Conservation (phyloP, 2,797 vertebrate genomes). For the Menidia menidia region DNA sequence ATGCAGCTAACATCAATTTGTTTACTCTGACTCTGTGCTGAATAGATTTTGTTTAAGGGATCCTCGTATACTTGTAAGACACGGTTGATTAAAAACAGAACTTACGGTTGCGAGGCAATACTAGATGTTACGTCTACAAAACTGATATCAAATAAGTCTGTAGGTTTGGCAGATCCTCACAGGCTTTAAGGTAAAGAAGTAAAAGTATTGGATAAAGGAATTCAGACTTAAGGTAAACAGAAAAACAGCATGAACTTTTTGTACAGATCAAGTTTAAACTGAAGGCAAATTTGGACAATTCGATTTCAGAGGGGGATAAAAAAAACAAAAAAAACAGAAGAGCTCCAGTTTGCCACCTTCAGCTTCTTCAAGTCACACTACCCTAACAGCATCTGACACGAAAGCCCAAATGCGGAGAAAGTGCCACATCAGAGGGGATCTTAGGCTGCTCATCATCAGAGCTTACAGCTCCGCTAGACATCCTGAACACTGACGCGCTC, state of each 20-base stretch:
- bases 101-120: too few species aligned
- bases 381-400: neutral
- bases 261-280: neutral
- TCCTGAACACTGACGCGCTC: conserved; percentile 9
- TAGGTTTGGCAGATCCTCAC: neutral
- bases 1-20: too few species aligned
- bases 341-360: neutral
- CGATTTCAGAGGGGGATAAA: neutral
- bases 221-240: neutral
- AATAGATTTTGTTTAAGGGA: neutral
- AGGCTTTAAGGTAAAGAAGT: neutral
- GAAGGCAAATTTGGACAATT: neutral
- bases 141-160: too few species aligned
- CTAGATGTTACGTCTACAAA: too few species aligned
- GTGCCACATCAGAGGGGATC: neutral
- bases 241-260: neutral
- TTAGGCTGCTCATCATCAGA: neutral
- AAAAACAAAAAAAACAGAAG: too few species aligned
- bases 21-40: too few species aligned
- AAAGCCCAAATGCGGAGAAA: conserved; percentile 7
- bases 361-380: neutral
- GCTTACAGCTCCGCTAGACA: conserved; percentile 3
- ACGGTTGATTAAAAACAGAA: neutral
- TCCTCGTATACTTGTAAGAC: neutral
- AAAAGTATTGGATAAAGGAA: neutral